phyloP scores from a whole-genome alignment of 2,888 invertebrate genomes.

The Chirona hameri region DNA sequence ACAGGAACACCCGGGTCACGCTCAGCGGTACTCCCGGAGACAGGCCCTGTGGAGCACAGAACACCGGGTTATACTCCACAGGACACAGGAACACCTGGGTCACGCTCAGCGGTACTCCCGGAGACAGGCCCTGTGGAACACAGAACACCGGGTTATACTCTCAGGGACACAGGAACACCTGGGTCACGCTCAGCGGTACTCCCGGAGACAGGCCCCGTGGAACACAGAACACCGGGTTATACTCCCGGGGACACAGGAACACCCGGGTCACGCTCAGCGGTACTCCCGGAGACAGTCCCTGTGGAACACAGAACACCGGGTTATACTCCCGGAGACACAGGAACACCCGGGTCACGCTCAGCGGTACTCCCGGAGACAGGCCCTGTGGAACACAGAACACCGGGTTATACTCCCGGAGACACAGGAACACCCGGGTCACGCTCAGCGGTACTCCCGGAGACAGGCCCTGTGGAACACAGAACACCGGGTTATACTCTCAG shows the following conservation, averaged over 20 bases:
- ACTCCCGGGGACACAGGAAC: no score
- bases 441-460: slow-evolving; percentile 51
- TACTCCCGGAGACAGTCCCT: no score
- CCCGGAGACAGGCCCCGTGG: slow-evolving; percentile 41
- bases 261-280: no score
- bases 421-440: slow-evolving; percentile 61
- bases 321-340: no score
- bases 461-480: background rate
- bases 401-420: no score
- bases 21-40: slow-evolving; percentile 51
- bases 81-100: slow-evolving; percentile 64
- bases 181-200: slow-evolving; percentile 55
- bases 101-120: slow-evolving; percentile 54
- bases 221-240: slow-evolving; percentile 47
- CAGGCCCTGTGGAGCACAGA: background rate
- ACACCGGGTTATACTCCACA: no score
- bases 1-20: slow-evolving; percentile 61
- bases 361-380: slow-evolving; percentile 48
- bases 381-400: background rate
- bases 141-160: slow-evolving; percentile 50
- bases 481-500: no score
- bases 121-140: slow-evolving; percentile 37
- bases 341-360: slow-evolving; percentile 61
- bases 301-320: no score
- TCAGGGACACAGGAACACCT: slow-evolving; percentile 65